These are phyloP conservation scores for Myotis myotis DNA, from an alignment of 2,797 vertebrate species.

Conservation along the genomic window DNA sequence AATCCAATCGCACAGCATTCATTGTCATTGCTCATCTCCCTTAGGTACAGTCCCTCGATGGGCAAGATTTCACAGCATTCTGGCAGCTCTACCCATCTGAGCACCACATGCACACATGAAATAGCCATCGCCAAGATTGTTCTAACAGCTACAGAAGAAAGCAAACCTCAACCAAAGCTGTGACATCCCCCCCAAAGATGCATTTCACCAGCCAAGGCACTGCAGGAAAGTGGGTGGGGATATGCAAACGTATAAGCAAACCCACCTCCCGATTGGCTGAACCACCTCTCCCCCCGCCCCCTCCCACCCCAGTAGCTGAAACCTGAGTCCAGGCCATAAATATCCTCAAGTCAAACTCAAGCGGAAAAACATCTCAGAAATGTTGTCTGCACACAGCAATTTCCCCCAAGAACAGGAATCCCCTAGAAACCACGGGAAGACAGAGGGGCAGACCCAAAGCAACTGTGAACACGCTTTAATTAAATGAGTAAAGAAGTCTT, in stretches of 20 bases:
- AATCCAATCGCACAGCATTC: background rate
- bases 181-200: background rate
- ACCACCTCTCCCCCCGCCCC: background rate
- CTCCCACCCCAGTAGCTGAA: conserved; percentile 6
- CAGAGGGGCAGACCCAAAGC: background rate
- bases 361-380: conserved; percentile 42
- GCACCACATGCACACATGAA: accelerated
- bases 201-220: background rate
- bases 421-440: background rate
- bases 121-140: background rate
- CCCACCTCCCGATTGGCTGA: background rate
- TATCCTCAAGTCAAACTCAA: conserved; percentile 22
- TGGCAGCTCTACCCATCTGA: background rate
- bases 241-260: conserved; percentile 26
- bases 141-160: background rate
- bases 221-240: background rate
- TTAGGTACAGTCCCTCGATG: background rate
- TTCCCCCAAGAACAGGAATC: background rate
- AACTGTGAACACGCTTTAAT: background rate
- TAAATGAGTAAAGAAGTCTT: background rate
- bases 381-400: background rate
- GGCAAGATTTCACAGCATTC: background rate
- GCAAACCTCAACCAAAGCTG: background rate
- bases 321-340: conserved; percentile 54
- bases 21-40: background rate